Base-by-base conservation (phyloP, 1,140 invertebrate genomes). In the Rhagoletis zephyria region DNA sequence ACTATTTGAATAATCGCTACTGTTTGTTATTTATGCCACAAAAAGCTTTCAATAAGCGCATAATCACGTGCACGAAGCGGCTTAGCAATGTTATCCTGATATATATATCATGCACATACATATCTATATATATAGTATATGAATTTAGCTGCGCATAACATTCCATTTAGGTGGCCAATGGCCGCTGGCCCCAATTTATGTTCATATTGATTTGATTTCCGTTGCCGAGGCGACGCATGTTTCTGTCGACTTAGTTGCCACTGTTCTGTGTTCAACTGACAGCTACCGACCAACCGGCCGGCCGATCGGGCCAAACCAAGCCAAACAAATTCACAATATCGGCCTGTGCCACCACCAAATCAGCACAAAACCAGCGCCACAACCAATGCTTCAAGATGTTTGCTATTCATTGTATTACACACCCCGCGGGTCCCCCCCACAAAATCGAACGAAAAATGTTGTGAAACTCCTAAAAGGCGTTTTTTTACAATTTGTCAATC, bases 401-500 rank as follows among this genome's bases (percentile, higher is more conserved):
- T 81, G 74, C 74, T 42, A 56, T 81, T 56, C 74, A 59, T 77
- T 48, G 56, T 30, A 59, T 81, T 60, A 30, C 14, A 30, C 19
- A 87, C 51, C 14, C 65, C 51, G 48, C 51, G 86, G 67, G 67
- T 51, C 42, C 48, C n/a, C 19, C 48, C n/a, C 10, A 42, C 64
- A n/a, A 70, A 77, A 61, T 51, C 67, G 40, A 77, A 42, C 86
- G 48, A 87, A 77, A 60, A 85, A 88, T 86, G 42, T 42, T 88
- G 87, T 88, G 74, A 81, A 81, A 81, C 74, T 81, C 70, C 67
- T 88, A 86, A 88, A 88, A 88, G 87, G 87, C 87, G 87, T 88
- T 88, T 77, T 30, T 88, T 88, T 86, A 88, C 87, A 88, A 88
- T 88, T 88, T 88, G 87, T 88, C 87, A 88, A 88, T 88, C 65